phyloP scores from a whole-genome alignment of 64 coral and sea anemone species.

The Actinia tenebrosa region DNA sequence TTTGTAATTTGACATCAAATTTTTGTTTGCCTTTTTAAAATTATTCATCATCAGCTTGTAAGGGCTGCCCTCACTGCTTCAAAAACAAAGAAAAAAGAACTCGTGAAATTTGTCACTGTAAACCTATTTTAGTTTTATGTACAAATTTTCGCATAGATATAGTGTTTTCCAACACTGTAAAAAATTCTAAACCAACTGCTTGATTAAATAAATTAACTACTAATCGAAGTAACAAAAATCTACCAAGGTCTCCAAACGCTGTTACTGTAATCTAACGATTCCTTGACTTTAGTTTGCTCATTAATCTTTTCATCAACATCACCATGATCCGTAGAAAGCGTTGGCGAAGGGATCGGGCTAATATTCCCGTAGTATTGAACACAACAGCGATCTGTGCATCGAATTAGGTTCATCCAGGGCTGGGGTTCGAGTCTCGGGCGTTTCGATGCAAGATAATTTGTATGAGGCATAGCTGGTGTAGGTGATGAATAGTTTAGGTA shows the following conservation, averaged over 20 bases:
- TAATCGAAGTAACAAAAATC: no score
- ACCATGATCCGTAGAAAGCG: background rate
- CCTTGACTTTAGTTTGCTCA: background rate
- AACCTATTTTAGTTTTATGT: no score
- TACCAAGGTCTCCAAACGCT: background rate
- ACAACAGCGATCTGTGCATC: background rate
- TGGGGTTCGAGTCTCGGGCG: background rate
- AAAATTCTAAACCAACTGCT: no score
- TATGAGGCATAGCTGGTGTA: background rate
- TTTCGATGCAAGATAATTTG: background rate
- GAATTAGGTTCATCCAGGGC: background rate
- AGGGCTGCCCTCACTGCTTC: no score
- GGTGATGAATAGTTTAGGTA: background rate
- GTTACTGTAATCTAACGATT: background rate
- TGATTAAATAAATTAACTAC: no score
- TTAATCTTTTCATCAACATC: background rate
- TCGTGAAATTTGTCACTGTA: no score
- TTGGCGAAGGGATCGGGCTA: background rate
- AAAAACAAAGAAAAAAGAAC: no score
- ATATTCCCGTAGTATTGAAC: background rate
- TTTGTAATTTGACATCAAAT: no score
- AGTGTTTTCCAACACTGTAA: no score
- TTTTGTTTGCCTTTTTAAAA: no score
- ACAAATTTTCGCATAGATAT: no score
- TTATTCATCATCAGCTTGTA: no score